Conservation (phyloP, 2,888 invertebrate genomes). For the Polymixis lichenea region DNA sequence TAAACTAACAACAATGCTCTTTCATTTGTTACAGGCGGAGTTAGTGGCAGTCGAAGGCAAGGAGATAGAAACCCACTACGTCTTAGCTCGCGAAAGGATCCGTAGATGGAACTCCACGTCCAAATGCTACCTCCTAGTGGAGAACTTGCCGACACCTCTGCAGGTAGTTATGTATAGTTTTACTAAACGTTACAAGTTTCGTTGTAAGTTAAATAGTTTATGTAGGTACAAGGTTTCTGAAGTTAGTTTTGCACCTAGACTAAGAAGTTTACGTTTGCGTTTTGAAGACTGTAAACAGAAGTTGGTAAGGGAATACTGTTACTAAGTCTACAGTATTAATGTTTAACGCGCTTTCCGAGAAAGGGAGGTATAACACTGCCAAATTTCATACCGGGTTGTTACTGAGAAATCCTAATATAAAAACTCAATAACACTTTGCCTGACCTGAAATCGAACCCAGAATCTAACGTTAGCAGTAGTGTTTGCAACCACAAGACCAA, state of each 20-base stretch:
- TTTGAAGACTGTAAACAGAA: conserved; percentile 20
- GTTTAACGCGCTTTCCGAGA: too few species aligned
- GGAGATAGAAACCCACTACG: conserved; percentile 93
- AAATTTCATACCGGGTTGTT: too few species aligned
- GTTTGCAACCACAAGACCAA: too few species aligned
- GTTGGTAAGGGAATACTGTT: neutral
- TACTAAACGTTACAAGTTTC: conserved; percentile 8
- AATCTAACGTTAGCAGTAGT: too few species aligned
- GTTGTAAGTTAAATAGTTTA: conserved; percentile 29
- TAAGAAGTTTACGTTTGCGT: conserved; percentile 28
- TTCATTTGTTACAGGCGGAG: conserved; percentile 90
- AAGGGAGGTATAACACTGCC: too few species aligned
- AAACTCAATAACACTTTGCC: too few species aligned
- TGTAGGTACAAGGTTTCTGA: neutral
- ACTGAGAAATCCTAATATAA: too few species aligned
- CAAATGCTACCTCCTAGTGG: conserved; percentile 92
- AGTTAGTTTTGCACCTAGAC: conserved; percentile 27
- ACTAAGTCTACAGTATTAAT: neutral
- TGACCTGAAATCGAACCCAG: too few species aligned
- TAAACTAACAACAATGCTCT: conserved; percentile 19
- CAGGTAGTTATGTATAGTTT: conserved; percentile 84
- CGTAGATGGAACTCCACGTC: conserved; percentile 93
- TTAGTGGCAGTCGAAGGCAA: conserved; percentile 93
- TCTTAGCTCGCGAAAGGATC: conserved; percentile 91
- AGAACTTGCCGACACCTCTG: conserved; percentile 91